Evolutionary conservation across 2,797 vertebrate genomes (phyloP), one percentile per base, ranked within the genome.

Genomic region (Aeoliscus strigatus): DNA sequence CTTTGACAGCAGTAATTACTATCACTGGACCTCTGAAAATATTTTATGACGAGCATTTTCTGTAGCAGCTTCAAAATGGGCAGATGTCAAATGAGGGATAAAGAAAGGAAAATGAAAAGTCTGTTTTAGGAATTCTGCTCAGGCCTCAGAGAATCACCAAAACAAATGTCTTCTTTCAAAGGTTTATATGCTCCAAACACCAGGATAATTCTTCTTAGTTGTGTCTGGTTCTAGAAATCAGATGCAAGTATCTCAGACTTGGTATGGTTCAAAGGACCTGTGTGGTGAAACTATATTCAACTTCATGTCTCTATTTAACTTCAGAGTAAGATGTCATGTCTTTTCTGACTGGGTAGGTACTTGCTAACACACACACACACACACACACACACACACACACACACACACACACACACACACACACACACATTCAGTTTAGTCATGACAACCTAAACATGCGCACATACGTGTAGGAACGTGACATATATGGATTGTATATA

Each of bases 391-490:
- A 47, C 37, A 37, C 28, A 49, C 31, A 53, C 27, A 6, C 42
- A 37, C 18, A 17, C 21, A 23, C 21, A 23, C 21, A 23, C 21
- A 23, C 21, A 23, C 27, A 23, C 18, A 36, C 27, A 50, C 38
- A 68, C 43, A 66, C 65, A 16, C 15, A 32, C 48, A 35, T 60
- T 53, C 65, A 68, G 68, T 59, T 66, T 56, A 51, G 42, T 67
- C 46, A 37, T 43, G 51, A 58, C 64, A 70, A 73, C 56, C 40
- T 48, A 37, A 38, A 5, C 60, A 27, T 46, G 50, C 43, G 60
- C 9, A 24, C 16, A 24, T 8, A 27, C 2, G 32, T n/a, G 38
- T 24, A 14, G 15, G 1, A 16, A 21, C n/a, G n/a, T n/a, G n/a
- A n/a, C n/a, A n/a, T n/a, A n/a, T n/a, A n/a, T n/a, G n/a, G n/a